phyloP scores from a whole-genome alignment of 2,888 invertebrate species.

The Aporophyla nigra region DNA sequence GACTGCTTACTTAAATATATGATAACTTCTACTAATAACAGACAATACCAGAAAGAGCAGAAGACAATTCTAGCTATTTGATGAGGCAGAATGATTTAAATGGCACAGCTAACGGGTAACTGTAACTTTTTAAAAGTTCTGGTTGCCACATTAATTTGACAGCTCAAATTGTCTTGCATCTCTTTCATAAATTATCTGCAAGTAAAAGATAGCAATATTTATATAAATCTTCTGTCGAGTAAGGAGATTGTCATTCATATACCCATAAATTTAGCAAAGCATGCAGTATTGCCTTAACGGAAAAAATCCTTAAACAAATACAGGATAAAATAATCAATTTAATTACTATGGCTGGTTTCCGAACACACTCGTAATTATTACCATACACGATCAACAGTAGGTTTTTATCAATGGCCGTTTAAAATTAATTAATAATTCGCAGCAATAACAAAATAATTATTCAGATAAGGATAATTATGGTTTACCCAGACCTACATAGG shows the following conservation, averaged over 20 bases:
- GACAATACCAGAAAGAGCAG: not conserved
- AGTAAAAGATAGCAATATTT: not conserved
- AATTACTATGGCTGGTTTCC: conserved; percentile 32
- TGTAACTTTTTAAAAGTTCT: not conserved
- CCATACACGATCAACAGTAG: conserved; percentile 20
- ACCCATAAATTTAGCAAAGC: not conserved
- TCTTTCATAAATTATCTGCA: not conserved
- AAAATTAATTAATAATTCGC: conserved; percentile 49
- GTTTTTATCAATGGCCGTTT: conserved; percentile 47
- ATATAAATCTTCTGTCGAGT: not conserved
- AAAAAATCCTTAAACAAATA: not conserved
- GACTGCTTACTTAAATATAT: not conserved
- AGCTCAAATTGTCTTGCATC: not conserved
- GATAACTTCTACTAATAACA: not conserved
- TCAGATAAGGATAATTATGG: conserved; percentile 41
- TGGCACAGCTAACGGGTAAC: not conserved
- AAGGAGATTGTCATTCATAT: not conserved
- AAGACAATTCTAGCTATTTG: not conserved
- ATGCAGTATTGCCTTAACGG: conserved; percentile 10
- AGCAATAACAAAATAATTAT: conserved; percentile 30
- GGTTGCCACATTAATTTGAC: not conserved
- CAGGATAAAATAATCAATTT: conserved; percentile 10
- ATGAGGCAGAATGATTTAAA: not conserved
- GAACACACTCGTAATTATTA: conserved; percentile 31
- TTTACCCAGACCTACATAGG: conserved; percentile 52